These are phyloP conservation scores for Hycleus cichorii DNA, from an alignment of 1,140 invertebrate species.

Conservation along the genomic window DNA sequence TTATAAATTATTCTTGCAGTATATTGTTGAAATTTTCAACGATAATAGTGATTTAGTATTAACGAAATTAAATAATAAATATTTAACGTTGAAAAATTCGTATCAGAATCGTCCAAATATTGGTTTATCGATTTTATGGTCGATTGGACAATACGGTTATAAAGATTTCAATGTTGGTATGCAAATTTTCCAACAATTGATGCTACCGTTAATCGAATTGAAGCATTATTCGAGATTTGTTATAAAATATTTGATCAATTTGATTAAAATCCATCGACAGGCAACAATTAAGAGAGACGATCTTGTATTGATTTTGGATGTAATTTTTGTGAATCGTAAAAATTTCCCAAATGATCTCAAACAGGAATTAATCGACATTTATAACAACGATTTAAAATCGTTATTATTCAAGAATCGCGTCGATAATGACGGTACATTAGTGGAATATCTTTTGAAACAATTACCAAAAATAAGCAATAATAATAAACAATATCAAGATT, in stretches of 20 bases:
- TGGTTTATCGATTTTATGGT: conserved; percentile 71
- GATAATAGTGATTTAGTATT: conserved; percentile 50
- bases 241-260: conserved; percentile 58
- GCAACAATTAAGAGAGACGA: conserved; percentile 27
- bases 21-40: conserved; percentile 38
- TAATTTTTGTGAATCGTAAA: conserved; percentile 31
- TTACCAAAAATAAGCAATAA: conserved; percentile 37
- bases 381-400: conserved; percentile 38
- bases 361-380: conserved; percentile 17
- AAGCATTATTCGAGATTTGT: conserved; percentile 65
- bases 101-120: conserved; percentile 73
- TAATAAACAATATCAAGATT: conserved; percentile 36
- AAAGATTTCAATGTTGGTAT: conserved; percentile 57
- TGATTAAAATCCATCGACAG: conserved; percentile 40
- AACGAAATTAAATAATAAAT: conserved; percentile 55
- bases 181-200: conserved; percentile 71
- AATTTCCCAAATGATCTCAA: conserved; percentile 32
- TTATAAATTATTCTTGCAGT: conserved; percentile 62
- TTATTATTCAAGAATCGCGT: conserved; percentile 22
- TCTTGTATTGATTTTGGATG: conserved; percentile 31
- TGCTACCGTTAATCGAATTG: conserved; percentile 66
- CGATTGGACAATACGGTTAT: conserved; percentile 64
- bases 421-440: conserved; percentile 34
- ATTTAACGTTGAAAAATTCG: conserved; percentile 57
- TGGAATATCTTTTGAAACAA: conserved; percentile 41